Percentiles rank a stretch among this genome's conserved stretches.
These are phyloP conservation scores for Hydrotaea diabolus DNA, from an alignment of 2,888 invertebrate genomes.

Conservation along the genomic window DNA sequence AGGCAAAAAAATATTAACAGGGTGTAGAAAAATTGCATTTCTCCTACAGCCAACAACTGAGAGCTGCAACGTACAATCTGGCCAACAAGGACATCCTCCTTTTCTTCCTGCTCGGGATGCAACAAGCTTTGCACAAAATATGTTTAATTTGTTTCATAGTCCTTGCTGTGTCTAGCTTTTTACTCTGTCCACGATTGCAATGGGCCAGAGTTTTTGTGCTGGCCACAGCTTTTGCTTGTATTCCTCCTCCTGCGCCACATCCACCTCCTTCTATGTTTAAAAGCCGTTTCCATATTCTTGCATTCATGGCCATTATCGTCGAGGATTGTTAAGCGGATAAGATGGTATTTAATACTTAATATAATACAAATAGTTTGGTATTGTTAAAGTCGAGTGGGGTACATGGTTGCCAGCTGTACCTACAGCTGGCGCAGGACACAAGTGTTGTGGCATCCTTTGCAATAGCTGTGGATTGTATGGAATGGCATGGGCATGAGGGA, in stretches of 20 bases:
- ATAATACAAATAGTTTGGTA: conserved; percentile 46
- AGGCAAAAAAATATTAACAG: too few species aligned
- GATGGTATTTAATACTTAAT: conserved; percentile 47
- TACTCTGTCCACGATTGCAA: neutral
- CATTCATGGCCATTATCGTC: conserved; percentile 31
- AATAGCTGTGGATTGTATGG: neutral
- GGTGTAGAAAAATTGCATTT: conserved; percentile 11
- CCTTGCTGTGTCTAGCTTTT: neutral
- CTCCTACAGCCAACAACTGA: too few species aligned
- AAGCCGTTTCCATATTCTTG: conserved; percentile 12
- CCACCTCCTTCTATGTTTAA: neutral
- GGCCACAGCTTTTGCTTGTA: neutral
- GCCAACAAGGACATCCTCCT: neutral
- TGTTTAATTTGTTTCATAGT: conserved; percentile 38
- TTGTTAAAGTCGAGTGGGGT: conserved; percentile 2
- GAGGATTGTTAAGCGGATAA: conserved; percentile 39
- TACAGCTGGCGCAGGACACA: neutral
- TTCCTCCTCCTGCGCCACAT: neutral
- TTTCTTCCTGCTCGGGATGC: neutral
- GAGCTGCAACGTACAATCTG: too few species aligned
- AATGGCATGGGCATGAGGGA: too few species aligned
- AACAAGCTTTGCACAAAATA: conserved; percentile 33
- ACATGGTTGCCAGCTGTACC: neutral
- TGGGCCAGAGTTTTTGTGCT: neutral
- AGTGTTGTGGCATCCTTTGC: neutral